These are phyloP conservation scores for Decapterus maruadsi DNA, from an alignment of 2,797 vertebrate genomes.

Conservation along the genomic window DNA sequence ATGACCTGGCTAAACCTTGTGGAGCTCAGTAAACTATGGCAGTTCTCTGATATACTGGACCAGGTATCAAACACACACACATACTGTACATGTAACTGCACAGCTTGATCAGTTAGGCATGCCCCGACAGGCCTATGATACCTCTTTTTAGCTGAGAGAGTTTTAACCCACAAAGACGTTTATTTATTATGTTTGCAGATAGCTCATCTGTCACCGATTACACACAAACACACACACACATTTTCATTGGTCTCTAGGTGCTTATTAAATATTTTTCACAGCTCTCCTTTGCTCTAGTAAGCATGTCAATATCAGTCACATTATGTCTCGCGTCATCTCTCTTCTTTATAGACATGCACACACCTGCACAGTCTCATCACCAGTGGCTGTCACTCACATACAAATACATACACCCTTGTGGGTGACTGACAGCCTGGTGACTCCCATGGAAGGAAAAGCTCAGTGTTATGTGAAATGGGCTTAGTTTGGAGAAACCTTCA, in stretches of 20 bases:
- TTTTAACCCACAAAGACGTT: conserved; percentile 30
- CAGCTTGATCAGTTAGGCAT: conserved; percentile 8
- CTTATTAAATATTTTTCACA: conserved; percentile 74
- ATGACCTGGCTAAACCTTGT: conserved; percentile 98
- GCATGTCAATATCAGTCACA: conserved; percentile 75
- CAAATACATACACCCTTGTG: conserved; percentile 39
- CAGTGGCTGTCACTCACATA: conserved; percentile 41
- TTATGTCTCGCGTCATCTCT: conserved; percentile 53
- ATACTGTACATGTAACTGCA: too few relatives aligned
- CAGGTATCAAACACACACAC: conserved; percentile 80
- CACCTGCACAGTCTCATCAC: conserved; percentile 28
- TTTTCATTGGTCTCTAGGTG: conserved; percentile 50
- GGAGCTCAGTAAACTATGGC: conserved; percentile 93
- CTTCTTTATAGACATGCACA: conserved; percentile 35
- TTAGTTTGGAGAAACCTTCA: conserved; percentile 73
- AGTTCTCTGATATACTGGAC: conserved; percentile 93
- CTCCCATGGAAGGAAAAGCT: conserved; percentile 59
- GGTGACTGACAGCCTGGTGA: conserved; percentile 73
- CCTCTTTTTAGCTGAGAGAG: conserved; percentile 27
- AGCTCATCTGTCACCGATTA: conserved; percentile 34
- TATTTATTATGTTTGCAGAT: conserved; percentile 31
- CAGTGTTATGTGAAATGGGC: conserved; percentile 80
- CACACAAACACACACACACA: conserved; percentile 3
- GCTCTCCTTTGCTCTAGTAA: conserved; percentile 65
- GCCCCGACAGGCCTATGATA: conserved; percentile 28